Conservation (phyloP, 2,797 vertebrate genomes). For the Trachurus trachurus region DNA sequence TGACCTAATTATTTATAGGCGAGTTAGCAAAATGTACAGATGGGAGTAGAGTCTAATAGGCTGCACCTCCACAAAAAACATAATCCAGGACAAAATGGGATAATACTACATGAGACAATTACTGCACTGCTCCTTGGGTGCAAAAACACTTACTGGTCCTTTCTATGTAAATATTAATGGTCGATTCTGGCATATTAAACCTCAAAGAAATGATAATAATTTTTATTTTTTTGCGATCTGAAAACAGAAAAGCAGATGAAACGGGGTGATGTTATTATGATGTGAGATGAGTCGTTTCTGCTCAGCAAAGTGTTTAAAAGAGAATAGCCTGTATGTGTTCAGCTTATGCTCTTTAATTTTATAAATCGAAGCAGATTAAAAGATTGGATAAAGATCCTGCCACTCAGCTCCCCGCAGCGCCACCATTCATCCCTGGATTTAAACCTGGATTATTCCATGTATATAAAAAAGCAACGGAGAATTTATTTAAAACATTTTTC, state of each 20-base stretch:
- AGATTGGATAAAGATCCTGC: constrained; percentile 82
- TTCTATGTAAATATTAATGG: neutral
- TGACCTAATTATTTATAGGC: constrained; percentile 81
- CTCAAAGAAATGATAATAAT: neutral
- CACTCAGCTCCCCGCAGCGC: constrained; percentile 70
- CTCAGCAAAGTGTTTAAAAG: constrained; percentile 33
- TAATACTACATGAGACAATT: constrained; percentile 20
- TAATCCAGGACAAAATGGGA: constrained; percentile 32
- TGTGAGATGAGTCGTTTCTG: neutral
- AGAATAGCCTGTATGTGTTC: constrained; percentile 41
- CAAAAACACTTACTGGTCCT: constrained; percentile 5
- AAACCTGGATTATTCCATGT: constrained; percentile 79
- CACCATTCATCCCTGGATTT: constrained; percentile 66
- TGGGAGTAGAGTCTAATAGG: constrained; percentile 44
- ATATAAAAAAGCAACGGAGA: constrained; percentile 51
- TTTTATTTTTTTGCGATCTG: neutral
- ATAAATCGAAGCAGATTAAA: constrained; percentile 83
- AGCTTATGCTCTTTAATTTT: constrained; percentile 79
- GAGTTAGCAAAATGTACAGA: constrained; percentile 66
- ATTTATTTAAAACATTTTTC: constrained; percentile 45
- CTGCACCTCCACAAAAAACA: constrained; percentile 11
- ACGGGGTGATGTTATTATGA: neutral
- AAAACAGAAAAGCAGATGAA: neutral
- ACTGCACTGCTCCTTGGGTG: neutral
- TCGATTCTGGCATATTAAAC: neutral